phyloP scores from a whole-genome alignment of 37 sponge, comb jelly and placozoan species.

The Ianthella basta region DNA sequence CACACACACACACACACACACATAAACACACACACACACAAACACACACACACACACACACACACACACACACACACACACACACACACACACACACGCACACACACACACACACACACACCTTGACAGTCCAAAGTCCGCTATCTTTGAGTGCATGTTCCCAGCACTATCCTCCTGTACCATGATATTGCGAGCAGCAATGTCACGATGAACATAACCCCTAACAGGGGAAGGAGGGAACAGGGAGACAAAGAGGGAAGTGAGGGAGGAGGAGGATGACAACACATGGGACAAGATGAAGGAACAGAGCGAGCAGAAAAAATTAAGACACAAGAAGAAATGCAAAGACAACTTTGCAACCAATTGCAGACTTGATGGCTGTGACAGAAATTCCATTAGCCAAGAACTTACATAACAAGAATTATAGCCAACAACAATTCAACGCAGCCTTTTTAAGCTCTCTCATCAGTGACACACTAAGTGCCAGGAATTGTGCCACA shows the following conservation, averaged over 20 bases:
- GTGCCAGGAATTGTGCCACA: too few species aligned
- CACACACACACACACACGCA: slow-evolving; percentile 16
- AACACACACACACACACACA: too few species aligned
- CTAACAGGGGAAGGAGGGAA: background rate
- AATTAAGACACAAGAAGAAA: background rate
- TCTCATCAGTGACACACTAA: too few species aligned
- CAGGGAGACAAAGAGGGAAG: background rate
- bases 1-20: too few species aligned
- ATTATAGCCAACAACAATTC: too few species aligned
- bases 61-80: slow-evolving; percentile 5
- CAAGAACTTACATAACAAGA: too few species aligned
- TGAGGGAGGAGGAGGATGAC: background rate
- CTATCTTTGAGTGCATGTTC: slow-evolving; percentile 67
- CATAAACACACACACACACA: too few species aligned
- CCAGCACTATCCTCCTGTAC: slow-evolving; percentile 55
- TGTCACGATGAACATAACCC: slow-evolving; percentile 83
- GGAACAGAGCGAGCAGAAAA: background rate
- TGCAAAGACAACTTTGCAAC: background rate
- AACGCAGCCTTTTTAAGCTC: too few species aligned
- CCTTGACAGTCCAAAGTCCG: slow-evolving; percentile 91
- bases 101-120: slow-evolving; percentile 8
- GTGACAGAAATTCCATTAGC: too few species aligned
- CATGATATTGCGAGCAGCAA: slow-evolving; percentile 85
- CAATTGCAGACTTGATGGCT: background rate
- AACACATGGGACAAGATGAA: background rate